Evolutionary conservation across 2,797 vertebrate genomes (phyloP).

Genomic region (Macropodus opercularis): DNA sequence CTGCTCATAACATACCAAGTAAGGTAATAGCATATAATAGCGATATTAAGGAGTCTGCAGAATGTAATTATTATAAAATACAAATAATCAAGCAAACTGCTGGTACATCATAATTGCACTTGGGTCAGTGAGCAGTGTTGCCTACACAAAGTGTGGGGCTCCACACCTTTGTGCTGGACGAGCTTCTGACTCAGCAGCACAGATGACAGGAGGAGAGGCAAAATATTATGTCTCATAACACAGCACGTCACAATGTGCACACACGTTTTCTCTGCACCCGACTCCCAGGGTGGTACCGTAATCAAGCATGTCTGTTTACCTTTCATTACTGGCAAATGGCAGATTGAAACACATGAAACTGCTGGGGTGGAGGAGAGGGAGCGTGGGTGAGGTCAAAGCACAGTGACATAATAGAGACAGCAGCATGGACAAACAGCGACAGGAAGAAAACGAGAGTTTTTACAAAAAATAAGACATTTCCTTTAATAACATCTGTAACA

Average conservation of each 20-base stretch:
- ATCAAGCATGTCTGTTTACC: constrained; percentile 83
- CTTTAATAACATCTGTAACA: constrained; percentile 85
- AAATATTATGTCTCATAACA: constrained; percentile 87
- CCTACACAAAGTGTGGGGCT: constrained; percentile 23
- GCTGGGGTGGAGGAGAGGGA: constrained; percentile 2
- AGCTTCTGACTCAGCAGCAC: constrained; percentile 80
- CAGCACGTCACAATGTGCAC: constrained; percentile 59
- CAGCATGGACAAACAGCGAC: constrained; percentile 24
- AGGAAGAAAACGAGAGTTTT: constrained; percentile 57
- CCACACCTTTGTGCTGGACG: constrained; percentile 56
- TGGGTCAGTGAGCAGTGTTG: constrained; percentile 27
- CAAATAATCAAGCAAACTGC: constrained; percentile 1
- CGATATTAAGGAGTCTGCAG: too few relatives aligned
- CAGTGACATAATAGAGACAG: constrained; percentile 14
- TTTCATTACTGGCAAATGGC: constrained; percentile 80
- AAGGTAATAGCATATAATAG: neutral
- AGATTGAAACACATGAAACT: constrained; percentile 62
- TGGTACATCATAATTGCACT: neutral
- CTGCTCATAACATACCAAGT: neutral
- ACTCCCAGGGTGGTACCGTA: constrained; percentile 75
- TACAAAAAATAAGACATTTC: constrained; percentile 87
- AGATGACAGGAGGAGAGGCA: constrained; percentile 68
- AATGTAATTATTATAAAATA: constrained; percentile 13
- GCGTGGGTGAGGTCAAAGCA: constrained; percentile 38
- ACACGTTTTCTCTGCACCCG: constrained; percentile 44